Conservation (phyloP, 2,797 vertebrate species). For the Hipposideros larvatus region DNA sequence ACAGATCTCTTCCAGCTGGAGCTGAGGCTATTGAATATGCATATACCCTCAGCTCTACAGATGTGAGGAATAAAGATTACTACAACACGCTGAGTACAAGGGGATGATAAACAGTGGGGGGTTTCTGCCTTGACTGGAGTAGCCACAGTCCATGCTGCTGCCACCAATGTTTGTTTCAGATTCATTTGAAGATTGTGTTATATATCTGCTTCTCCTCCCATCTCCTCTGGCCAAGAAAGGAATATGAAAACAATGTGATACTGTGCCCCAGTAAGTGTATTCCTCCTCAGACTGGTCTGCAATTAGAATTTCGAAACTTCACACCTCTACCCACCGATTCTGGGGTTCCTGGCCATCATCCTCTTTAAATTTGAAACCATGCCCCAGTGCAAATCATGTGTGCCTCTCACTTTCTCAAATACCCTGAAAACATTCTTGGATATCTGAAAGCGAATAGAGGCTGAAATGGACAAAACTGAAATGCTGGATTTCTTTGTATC, state of each 20-base stretch:
- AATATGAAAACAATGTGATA: conserved; percentile 19
- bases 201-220: conserved; percentile 67
- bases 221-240: conserved; percentile 57
- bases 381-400: too few species aligned
- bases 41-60: neutral
- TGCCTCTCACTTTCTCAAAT: conserved; percentile 9
- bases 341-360: too few species aligned
- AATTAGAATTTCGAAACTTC: too few species aligned
- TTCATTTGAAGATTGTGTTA: conserved; percentile 76
- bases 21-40: neutral
- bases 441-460: conserved; percentile 50
- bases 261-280: too few species aligned
- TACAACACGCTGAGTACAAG: neutral
- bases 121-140: conserved; percentile 57
- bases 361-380: too few species aligned
- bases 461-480: conserved; percentile 18
- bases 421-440: conserved; percentile 55
- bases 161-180: conserved; percentile 78
- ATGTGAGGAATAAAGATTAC: conserved; percentile 5
- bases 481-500: conserved; percentile 26
- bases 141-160: neutral
- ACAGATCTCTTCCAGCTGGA: neutral
- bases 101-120: neutral
- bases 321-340: too few species aligned
- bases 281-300: too few species aligned